Evolutionary conservation across 2,797 vertebrate species (phyloP), one percentile per base, ranked within the genome.

Genomic region (Notamacropus eugenii): DNA sequence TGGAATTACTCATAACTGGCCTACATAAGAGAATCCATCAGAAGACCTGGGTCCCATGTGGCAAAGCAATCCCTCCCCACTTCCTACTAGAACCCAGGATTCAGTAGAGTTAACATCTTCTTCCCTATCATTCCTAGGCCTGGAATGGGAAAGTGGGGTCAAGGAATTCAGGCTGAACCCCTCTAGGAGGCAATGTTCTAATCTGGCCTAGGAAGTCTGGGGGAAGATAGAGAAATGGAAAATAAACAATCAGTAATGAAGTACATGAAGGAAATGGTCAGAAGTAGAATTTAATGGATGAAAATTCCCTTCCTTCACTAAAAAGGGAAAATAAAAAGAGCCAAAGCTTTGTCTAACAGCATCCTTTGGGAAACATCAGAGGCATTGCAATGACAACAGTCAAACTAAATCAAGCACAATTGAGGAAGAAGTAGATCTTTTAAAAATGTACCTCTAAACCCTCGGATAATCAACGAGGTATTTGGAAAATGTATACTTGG

Each of bases 1-100:
- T 93, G 94, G 93, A 92, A 67, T 94, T 96, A 87, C 90, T 97
- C 97, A 55, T 55, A 50, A 57, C 57, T 31, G 91, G 59, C 58
- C 46, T 92, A 96, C 54, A 93, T 92, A 90, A 67, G 95, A 93
- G 93, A 96, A 96, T 91, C 27, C 93, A 91, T 95, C 56, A 91
- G 29, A 59, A 92, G 96, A 96, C 91, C 55, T 67, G 97, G 97
- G 54, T 91, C 54, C 92, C 31, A 55, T 92, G 1, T 55, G 94
- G 94, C 56, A 96, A 90, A 93, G 87, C 58, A 90, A 55, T 90
- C 31, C 40, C 92, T 93, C 29, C 9, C 16, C 82, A 93, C 90
- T 97, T 93, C 90, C 55, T 67, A n/a, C 4, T 82, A 95, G 90
- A 96, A 67, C 90, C 54, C n/a, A 52, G 90, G 90, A 12, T 52